Evolutionary conservation across 2,797 vertebrate species (phyloP), one percentile per base, ranked within the genome.

Genomic region (Peromyscus melanophrys): DNA sequence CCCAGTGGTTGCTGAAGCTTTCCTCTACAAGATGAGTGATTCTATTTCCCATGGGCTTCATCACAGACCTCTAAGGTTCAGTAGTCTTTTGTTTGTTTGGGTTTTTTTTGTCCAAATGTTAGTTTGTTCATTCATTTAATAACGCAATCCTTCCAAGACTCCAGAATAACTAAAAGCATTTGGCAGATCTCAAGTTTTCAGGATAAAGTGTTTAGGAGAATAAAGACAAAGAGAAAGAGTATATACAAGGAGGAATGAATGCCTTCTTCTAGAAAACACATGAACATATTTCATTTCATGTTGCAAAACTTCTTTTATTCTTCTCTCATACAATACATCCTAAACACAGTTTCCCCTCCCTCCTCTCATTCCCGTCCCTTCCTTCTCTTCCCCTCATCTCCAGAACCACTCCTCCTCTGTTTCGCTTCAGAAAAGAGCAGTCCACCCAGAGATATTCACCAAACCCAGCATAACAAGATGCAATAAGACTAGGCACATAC

Each of bases 41-140:
- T 34, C 23, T 82, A 73, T 40, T 67, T 12, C 61, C 52, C 23
- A 40, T 40, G 0, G 31, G 85, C 65, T 96, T 85, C n/a, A 55
- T n/a, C 82, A 29, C 11, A 95, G 71, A 5, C 17, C 25, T 83
- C 89, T 85, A 92, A 84, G 17, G 23, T 23, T 78, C 82, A 40
- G 6, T 52, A 37, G 14, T 78, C 87, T 94, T 89, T 78, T 82
- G 55, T 55, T 55, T 78, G 85, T 94, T 89, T 71, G 4, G 40
- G n/a, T n/a, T 82, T 78, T 90, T 94, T 86, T 78, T 82, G 8
- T 43, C 84, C 86, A 90, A 89, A 87, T 89, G 81, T 89, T 90
- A 37, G 10, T 34, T 59, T 87, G 17, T 92, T 94, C 43, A n/a
- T 89, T 96, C 17, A 92, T 69, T 94, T 94, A 61, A 61, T 59